phyloP scores from a whole-genome alignment of 1,140 invertebrate genomes.

The Pseudomyrmex pallidus region DNA sequence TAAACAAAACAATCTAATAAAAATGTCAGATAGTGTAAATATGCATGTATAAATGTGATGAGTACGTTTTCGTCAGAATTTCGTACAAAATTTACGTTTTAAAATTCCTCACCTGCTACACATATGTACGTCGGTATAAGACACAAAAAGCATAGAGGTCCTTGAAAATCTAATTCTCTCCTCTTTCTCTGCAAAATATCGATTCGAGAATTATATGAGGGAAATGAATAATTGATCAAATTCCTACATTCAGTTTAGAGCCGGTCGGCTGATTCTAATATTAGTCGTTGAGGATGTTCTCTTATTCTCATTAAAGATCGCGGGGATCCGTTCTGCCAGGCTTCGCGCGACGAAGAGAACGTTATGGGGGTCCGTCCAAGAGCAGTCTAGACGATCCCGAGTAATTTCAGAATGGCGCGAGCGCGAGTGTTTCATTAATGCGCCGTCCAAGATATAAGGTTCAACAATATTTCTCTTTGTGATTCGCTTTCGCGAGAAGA shows the following conservation, averaged over 20 bases:
- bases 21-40: conserved; percentile 17
- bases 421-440: conserved; percentile 61
- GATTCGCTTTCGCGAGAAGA: conserved; percentile 58
- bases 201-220: conserved; percentile 60
- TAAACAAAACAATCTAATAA: conserved; percentile 42
- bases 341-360: not conserved
- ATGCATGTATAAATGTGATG: not conserved
- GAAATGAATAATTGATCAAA: conserved; percentile 59
- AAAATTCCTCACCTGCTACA: not conserved
- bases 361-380: conserved; percentile 14
- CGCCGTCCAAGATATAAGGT: conserved; percentile 60
- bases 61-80: conserved; percentile 22
- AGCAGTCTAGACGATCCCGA: conserved; percentile 57
- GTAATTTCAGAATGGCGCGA: conserved; percentile 62
- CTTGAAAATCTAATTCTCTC: not conserved
- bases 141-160: not conserved
- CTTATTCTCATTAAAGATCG: conserved; percentile 61
- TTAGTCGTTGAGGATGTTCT: conserved; percentile 53
- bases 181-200: conserved; percentile 8
- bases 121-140: no score
- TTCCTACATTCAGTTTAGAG: conserved; percentile 56
- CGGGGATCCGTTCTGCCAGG: conserved; percentile 29
- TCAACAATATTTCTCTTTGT: conserved; percentile 62
- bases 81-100: conserved; percentile 49
- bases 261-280: conserved; percentile 49